Percentiles rank a stretch among this genome's conserved stretches.
Evolutionary conservation across 53 echinoderm and acorn worm species (phyloP).

Genomic region (Apostichopus leukothele): DNA sequence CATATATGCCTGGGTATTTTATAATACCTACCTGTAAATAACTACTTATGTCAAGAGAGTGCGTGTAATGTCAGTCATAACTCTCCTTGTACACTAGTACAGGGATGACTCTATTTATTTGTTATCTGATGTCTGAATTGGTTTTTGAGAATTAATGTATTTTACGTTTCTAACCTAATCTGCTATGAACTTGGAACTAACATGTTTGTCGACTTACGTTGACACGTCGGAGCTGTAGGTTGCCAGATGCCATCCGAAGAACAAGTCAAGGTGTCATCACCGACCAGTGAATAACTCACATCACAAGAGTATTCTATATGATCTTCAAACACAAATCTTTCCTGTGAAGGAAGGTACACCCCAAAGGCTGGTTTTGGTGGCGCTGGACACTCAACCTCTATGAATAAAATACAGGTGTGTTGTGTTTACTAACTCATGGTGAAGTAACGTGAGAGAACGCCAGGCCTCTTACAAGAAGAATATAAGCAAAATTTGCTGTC

Average conservation of each 20-base stretch:
- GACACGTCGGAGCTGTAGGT: conserved; percentile 19
- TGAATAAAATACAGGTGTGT: neutral
- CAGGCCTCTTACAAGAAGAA: no score
- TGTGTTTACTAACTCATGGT: neutral
- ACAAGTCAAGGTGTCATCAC: neutral
- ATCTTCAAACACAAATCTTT: neutral
- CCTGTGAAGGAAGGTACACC: neutral
- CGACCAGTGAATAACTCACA: neutral
- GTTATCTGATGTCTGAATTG: neutral
- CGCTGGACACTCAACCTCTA: neutral
- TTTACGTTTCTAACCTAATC: no score
- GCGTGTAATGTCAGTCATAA: no score
- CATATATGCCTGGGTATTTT: no score
- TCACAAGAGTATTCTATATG: neutral
- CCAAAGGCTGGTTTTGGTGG: conserved; percentile 26
- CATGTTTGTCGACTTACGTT: neutral
- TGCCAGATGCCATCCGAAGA: conserved; percentile 16
- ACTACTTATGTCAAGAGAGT: neutral
- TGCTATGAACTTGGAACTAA: no score
- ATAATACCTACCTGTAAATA: neutral
- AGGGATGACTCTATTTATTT: no score
- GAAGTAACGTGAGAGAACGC: neutral
- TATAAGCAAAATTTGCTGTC: no score
- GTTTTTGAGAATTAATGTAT: neutral
- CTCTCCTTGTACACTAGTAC: no score